Percentiles rank a stretch among this genome's conserved stretches.
Conservation (phyloP, 2,113 vertebrate species). For the Rhea pennata region DNA sequence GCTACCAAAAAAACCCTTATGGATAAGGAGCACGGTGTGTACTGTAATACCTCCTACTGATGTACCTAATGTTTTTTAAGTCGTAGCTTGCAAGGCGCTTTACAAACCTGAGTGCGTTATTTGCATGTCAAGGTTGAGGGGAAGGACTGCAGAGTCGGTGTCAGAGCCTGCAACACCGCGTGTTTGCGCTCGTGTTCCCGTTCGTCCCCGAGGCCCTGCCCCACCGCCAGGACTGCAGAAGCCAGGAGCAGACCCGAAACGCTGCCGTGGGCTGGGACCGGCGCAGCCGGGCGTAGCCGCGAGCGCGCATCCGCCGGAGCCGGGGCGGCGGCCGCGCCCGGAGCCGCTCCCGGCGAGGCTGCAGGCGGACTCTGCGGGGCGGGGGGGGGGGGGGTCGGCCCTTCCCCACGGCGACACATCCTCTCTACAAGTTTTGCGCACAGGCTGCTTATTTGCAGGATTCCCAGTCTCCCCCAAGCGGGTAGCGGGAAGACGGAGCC, state of each 20-base stretch:
- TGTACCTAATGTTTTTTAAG: background rate
- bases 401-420: too few relatives aligned
- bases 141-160: background rate
- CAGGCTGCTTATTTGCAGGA: background rate
- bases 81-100: background rate
- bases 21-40: background rate
- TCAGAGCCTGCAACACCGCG: background rate
- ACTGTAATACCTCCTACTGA: accelerated
- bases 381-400: too few relatives aligned
- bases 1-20: background rate
- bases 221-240: too few relatives aligned
- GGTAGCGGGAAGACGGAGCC: slow-evolving; percentile 21
- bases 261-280: background rate
- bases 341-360: too few relatives aligned
- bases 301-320: background rate
- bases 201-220: background rate
- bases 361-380: too few relatives aligned
- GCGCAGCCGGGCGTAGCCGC: background rate
- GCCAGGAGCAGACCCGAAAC: background rate
- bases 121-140: background rate
- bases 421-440: slow-evolving; percentile 33
- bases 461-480: slow-evolving; percentile 72
- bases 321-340: background rate
- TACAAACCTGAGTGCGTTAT: background rate
- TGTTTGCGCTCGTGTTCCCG: background rate